A percentile compares a stretch with the other conserved stretches of the same genome.
These are phyloP conservation scores for Pipistrellus pipistrellus DNA, from an alignment of 2,797 vertebrate species.

Conservation along the genomic window DNA sequence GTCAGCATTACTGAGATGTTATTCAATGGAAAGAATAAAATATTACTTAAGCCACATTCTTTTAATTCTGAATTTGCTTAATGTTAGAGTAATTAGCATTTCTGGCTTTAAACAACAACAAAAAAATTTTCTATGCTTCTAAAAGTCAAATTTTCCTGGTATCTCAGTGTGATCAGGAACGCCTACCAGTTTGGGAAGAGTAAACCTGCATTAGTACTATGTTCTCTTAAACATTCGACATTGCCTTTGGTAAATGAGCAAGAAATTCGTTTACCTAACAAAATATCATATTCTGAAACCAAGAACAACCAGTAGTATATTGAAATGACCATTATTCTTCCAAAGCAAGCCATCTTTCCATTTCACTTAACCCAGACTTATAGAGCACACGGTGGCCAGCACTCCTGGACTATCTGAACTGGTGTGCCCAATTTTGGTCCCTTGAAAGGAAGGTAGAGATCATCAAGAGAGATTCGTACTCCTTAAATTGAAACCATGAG, in stretches of 20 bases:
- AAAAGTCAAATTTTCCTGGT: neutral
- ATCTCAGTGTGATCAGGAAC: neutral
- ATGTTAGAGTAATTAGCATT: neutral
- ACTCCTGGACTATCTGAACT: neutral
- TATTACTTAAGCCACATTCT: constrained; percentile 15
- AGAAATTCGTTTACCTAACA: neutral
- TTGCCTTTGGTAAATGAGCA: neutral
- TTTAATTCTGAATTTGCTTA: constrained; percentile 55
- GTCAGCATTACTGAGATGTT: constrained; percentile 27
- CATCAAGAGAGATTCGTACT: neutral
- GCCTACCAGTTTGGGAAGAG: neutral
- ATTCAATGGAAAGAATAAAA: constrained; percentile 56
- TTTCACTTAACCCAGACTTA: neutral
- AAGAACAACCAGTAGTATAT: neutral
- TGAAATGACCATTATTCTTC: neutral
- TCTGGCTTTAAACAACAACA: constrained; percentile 40
- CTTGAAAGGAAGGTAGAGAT: neutral
- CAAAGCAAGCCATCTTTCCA: neutral
- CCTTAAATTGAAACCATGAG: constrained; percentile 25
- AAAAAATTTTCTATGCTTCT: neutral
- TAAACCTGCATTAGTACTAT: neutral
- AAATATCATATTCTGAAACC: neutral
- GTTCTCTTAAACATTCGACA: neutral
- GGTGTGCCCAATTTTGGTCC: neutral
- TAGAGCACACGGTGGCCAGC: neutral